Evolutionary conservation across 2,113 vertebrate genomes (phyloP).

Genomic region (Hypanus sabinus): DNA sequence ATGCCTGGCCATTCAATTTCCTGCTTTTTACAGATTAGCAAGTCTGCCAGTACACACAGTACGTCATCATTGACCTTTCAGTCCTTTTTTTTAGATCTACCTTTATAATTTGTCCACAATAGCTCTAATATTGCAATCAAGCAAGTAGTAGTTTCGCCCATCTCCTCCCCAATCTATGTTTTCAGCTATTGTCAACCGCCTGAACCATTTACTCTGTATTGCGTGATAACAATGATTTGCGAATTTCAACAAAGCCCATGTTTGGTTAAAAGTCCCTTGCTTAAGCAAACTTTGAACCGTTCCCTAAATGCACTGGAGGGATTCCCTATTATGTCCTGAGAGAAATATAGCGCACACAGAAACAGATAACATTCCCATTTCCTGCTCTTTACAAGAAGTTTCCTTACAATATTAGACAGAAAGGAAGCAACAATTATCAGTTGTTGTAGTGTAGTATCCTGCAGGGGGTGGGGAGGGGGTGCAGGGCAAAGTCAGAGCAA

Average conservation of each 20-base stretch:
- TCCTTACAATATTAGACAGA: constrained; percentile 27
- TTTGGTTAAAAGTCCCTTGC: background rate
- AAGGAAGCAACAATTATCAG: constrained; percentile 43
- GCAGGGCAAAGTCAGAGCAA: background rate
- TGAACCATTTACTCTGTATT: background rate
- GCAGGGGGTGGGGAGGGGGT: background rate
- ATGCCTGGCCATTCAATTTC: background rate
- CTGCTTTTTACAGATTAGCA: constrained; percentile 5
- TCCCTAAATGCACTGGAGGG: background rate
- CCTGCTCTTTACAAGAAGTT: background rate
- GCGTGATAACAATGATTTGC: background rate
- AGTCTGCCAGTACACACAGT: background rate
- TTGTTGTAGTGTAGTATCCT: constrained; percentile 37
- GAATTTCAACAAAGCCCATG: background rate
- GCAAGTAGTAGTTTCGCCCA: background rate
- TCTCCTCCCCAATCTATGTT: background rate
- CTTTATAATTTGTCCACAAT: background rate
- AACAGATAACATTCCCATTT: background rate
- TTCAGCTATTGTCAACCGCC: background rate
- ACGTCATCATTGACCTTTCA: background rate
- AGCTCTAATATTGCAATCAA: too few relatives aligned
- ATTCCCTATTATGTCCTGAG: background rate
- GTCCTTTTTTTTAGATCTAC: too few relatives aligned
- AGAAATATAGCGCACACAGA: background rate
- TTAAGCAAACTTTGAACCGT: background rate